These are phyloP conservation scores for Tursiops truncatus DNA, from an alignment of 2,113 vertebrate species.

Conservation along the genomic window DNA sequence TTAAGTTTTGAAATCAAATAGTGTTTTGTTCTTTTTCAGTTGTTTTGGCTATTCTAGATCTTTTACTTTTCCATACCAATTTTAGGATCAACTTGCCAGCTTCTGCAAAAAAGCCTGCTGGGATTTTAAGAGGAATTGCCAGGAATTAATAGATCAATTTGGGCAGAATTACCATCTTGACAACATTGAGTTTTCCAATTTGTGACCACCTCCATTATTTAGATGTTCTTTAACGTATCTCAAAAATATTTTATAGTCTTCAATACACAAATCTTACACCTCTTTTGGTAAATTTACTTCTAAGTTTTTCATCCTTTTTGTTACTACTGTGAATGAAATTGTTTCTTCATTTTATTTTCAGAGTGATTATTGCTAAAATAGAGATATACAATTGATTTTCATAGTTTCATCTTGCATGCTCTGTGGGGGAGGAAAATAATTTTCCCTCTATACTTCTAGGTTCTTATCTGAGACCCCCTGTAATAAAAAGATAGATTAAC, in stretches of 20 bases:
- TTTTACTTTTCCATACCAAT: not conserved
- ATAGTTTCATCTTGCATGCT: not conserved
- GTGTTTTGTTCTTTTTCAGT: not conserved
- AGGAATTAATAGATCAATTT: not conserved
- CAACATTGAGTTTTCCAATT: not conserved
- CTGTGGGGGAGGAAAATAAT: not conserved
- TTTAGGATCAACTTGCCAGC: not conserved
- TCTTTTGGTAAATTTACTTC: slow-evolving; percentile 18
- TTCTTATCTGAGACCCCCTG: not conserved
- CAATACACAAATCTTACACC: not conserved
- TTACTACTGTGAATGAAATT: not conserved
- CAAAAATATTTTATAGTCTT: not conserved
- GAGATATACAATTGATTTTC: not conserved
- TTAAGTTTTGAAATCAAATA: not conserved
- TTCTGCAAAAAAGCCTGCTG: not conserved
- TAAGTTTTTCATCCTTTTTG: not conserved
- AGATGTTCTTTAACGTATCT: not conserved
- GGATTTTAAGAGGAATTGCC: not conserved
- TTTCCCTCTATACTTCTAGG: not conserved
- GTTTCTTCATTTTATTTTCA: not conserved
- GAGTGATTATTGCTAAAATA: not conserved
- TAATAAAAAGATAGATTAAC: not conserved
- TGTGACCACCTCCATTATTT: not conserved
- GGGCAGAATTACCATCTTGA: not conserved
- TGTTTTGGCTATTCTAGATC: not conserved